These are phyloP conservation scores for Eclectus roratus DNA, from an alignment of 2,113 vertebrate species.

Conservation along the genomic window DNA sequence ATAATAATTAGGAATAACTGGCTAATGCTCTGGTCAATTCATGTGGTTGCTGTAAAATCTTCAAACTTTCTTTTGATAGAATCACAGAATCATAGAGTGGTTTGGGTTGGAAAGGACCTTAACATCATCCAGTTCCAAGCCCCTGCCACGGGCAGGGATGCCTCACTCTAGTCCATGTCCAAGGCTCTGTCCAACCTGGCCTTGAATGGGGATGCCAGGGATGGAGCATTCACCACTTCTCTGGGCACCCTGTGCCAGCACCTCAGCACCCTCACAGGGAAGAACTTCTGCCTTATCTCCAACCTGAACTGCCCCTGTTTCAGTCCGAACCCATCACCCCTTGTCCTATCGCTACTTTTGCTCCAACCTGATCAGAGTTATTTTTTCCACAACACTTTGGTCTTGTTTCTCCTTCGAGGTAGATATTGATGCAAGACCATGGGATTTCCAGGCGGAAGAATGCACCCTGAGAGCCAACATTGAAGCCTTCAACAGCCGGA, in stretches of 20 bases:
- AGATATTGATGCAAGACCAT: conserved; percentile 96
- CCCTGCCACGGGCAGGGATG: not conserved
- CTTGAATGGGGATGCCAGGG: not conserved
- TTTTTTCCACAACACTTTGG: fast-evolving
- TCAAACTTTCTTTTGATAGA: not conserved
- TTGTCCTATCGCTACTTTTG: not conserved
- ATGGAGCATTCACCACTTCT: not conserved
- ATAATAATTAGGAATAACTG: not conserved
- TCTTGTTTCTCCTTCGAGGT: not conserved
- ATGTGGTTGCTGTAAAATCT: not conserved
- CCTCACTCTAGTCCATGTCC: not conserved
- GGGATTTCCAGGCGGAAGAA: conserved; percentile 99
- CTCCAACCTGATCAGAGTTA: not conserved
- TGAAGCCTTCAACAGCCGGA: conserved; percentile 91
- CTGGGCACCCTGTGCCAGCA: not conserved
- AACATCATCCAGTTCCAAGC: not conserved
- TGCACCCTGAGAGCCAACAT: conserved; percentile 93
- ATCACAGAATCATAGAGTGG: not conserved
- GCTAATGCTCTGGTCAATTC: not conserved
- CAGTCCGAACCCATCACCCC: not conserved
- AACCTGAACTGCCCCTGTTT: not conserved
- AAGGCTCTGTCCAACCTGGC: not conserved
- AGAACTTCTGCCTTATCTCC: not conserved
- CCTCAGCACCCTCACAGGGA: not conserved
- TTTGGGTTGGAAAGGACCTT: not conserved